Percentiles rank a stretch among this genome's conserved stretches.
phyloP scores from a whole-genome alignment of 2,888 invertebrate genomes.

The Dynastes maya region DNA sequence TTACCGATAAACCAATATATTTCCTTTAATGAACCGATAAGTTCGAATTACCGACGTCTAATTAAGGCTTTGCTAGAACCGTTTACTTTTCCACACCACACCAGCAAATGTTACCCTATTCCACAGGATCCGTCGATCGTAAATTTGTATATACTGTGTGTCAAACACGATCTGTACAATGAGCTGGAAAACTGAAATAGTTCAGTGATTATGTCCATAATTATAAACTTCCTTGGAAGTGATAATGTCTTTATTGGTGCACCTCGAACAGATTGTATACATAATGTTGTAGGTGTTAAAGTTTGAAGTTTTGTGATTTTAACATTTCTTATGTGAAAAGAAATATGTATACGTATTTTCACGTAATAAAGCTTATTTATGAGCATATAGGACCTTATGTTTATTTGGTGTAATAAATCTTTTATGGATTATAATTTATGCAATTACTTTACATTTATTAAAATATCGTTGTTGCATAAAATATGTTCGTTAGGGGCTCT shows the following conservation, averaged over 20 bases:
- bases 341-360: background rate
- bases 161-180: slow-evolving; percentile 11
- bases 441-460: background rate
- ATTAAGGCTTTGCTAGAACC: slow-evolving; percentile 14
- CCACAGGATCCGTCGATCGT: background rate
- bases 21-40: slow-evolving; percentile 11
- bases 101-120: background rate
- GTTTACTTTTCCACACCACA: background rate
- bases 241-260: slow-evolving; percentile 38
- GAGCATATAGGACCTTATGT: background rate
- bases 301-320: background rate
- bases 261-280: slow-evolving; percentile 1
- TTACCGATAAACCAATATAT: slow-evolving; percentile 22
- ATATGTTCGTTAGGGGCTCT: no score
- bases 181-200: slow-evolving; percentile 20
- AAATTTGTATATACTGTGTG: slow-evolving; percentile 16
- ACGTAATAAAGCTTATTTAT: background rate
- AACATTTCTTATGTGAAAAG: background rate
- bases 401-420: slow-evolving; percentile 12
- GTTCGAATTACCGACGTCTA: background rate
- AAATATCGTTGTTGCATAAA: no score
- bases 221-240: slow-evolving; percentile 13
- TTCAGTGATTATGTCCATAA: slow-evolving; percentile 45
- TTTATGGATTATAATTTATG: slow-evolving; percentile 35
- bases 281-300: slow-evolving; percentile 24